These are phyloP conservation scores for Microtus ochrogaster DNA, from an alignment of 2,113 vertebrate genomes.

Conservation along the genomic window DNA sequence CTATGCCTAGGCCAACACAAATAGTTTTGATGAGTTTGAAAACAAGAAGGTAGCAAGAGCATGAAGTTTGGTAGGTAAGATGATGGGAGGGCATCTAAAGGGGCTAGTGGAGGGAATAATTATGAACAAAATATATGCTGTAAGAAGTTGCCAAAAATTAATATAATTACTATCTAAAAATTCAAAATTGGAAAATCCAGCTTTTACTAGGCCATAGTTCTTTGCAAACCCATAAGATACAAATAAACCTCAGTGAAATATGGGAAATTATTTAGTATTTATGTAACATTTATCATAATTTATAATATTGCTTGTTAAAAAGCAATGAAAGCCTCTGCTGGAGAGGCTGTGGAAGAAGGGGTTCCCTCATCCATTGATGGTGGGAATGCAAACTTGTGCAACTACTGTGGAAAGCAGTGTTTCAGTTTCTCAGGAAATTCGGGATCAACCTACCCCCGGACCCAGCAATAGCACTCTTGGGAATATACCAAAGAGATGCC, in stretches of 20 bases:
- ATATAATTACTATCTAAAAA: constrained; percentile 2
- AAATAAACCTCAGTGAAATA: not conserved
- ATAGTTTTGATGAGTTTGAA: not conserved
- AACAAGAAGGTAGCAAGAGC: not conserved
- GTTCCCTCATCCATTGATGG: too few relatives aligned
- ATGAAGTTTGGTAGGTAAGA: not conserved
- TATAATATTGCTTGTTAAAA: not conserved
- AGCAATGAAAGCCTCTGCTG: too few relatives aligned
- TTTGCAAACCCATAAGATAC: not conserved
- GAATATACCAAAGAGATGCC: too few relatives aligned
- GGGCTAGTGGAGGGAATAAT: not conserved
- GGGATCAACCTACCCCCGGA: too few relatives aligned
- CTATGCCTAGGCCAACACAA: not conserved
- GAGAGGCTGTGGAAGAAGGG: too few relatives aligned
- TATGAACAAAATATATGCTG: not conserved
- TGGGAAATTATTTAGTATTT: not conserved
- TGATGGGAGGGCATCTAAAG: not conserved
- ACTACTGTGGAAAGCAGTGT: too few relatives aligned
- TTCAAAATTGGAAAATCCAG: not conserved
- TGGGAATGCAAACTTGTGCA: too few relatives aligned
- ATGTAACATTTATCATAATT: not conserved
- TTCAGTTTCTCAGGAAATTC: too few relatives aligned
- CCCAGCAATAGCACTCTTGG: too few relatives aligned
- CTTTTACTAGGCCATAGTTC: not conserved
- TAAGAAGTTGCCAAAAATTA: not conserved